Evolutionary conservation across 2,113 vertebrate genomes (phyloP).

Genomic region (Leptobrachium ailaonicum): DNA sequence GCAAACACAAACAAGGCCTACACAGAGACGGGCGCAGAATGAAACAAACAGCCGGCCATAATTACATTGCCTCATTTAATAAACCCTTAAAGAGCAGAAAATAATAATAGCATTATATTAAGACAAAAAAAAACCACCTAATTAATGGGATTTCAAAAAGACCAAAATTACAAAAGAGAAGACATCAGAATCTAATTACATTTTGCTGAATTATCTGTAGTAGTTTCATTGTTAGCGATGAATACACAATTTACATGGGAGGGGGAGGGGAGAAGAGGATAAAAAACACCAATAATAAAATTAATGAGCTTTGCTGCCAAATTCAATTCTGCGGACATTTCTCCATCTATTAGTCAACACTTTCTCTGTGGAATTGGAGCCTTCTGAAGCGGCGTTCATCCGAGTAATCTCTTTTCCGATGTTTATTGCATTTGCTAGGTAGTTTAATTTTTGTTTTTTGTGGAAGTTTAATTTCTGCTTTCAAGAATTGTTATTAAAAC

Average conservation of each 20-base stretch:
- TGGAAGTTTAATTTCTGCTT: no score
- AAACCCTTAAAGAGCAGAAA: conserved; percentile 2
- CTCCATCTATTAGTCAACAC: conserved; percentile 27
- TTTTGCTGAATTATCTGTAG: conserved; percentile 35
- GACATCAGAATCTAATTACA: conserved; percentile 43
- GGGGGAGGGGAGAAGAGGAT: background rate
- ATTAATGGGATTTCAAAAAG: conserved; percentile 39
- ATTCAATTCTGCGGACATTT: conserved; percentile 24
- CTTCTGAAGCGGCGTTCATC: background rate
- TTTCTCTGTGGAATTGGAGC: conserved; percentile 3
- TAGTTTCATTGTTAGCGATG: conserved; percentile 19
- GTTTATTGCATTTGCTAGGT: conserved; percentile 14
- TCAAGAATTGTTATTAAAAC: no score
- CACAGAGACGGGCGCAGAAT: background rate
- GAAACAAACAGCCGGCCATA: conserved; percentile 2
- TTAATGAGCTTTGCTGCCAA: conserved; percentile 43
- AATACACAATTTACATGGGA: conserved; percentile 31
- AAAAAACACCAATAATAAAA: conserved; percentile 34
- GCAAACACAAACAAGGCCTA: background rate
- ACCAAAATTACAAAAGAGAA: conserved; percentile 31
- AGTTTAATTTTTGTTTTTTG: conserved; percentile 3
- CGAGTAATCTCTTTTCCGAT: background rate
- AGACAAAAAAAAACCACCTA: conserved; percentile 4
- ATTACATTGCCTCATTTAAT: conserved; percentile 24
- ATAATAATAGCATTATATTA: conserved; percentile 25